Evolutionary conservation across 2,888 invertebrate species (phyloP).

Genomic region (Drosophila lacicola): DNA sequence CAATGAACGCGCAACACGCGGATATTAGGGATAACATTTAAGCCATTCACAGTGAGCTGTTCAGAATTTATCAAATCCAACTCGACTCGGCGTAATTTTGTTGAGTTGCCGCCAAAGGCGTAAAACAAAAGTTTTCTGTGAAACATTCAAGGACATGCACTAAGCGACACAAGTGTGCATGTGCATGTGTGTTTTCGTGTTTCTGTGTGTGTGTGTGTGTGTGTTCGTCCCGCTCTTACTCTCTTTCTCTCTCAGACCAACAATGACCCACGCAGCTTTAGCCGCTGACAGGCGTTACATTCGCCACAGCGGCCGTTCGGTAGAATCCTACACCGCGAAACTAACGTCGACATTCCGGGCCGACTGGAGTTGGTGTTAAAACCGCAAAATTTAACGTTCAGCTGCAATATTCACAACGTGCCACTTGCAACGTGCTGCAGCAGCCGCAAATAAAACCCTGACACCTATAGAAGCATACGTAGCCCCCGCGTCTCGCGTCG

Average conservation of each 20-base stretch:
- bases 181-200: constrained; percentile 9
- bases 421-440: constrained; percentile 58
- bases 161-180: constrained; percentile 8
- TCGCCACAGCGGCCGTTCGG: constrained; percentile 41
- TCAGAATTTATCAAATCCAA: constrained; percentile 3
- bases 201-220: constrained; percentile 18
- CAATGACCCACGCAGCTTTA: constrained; percentile 49
- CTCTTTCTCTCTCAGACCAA: constrained; percentile 12
- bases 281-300: constrained; percentile 44
- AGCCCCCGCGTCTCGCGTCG: constrained; percentile 30
- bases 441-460: constrained; percentile 60
- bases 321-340: constrained; percentile 22
- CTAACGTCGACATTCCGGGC: constrained; percentile 21
- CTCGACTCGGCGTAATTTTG: constrained; percentile 23
- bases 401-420: constrained; percentile 68
- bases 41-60: constrained; percentile 9
- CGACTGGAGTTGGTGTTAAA: constrained; percentile 47
- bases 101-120: constrained; percentile 40
- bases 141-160: constrained; percentile 21
- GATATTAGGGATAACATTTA: constrained; percentile 46
- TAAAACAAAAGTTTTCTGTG: constrained; percentile 19
- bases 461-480: constrained; percentile 55
- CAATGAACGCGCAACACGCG: constrained; percentile 69
- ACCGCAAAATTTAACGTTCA: constrained; percentile 66
- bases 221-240: neutral